Evolutionary conservation across 2,888 invertebrate genomes (phyloP).

Genomic region (Sussaba pulchella): DNA sequence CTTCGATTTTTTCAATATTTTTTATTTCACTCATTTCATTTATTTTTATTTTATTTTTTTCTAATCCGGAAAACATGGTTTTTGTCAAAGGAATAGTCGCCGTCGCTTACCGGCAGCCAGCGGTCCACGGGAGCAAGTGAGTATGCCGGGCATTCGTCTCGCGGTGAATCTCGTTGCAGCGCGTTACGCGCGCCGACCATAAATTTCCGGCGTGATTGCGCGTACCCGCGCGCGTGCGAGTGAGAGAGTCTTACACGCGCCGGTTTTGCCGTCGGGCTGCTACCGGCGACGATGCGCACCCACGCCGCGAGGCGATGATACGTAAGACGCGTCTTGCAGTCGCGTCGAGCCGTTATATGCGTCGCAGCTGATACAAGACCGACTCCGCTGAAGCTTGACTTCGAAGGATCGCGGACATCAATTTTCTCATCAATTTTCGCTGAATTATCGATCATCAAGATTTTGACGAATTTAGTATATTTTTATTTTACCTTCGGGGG

Average conservation of each 20-base stretch:
- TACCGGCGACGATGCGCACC: conserved; percentile 29
- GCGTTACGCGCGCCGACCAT: conserved; percentile 51
- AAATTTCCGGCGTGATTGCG: conserved; percentile 58
- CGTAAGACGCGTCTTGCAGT: conserved; percentile 1
- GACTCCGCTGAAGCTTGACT: background rate
- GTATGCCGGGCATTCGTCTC: conserved; percentile 54
- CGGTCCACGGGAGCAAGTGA: background rate
- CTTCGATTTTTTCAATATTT: conserved; percentile 15
- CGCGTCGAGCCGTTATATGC: conserved; percentile 49
- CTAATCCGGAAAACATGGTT: conserved; percentile 3
- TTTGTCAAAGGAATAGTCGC: conserved; percentile 49
- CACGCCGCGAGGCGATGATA: conserved; percentile 8
- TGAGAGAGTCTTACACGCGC: too few relatives aligned
- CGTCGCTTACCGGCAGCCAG: conserved; percentile 40
- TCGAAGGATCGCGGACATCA: background rate
- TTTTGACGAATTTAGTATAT: background rate
- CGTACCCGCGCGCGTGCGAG: conserved; percentile 12
- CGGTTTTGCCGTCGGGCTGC: background rate
- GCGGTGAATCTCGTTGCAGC: conserved; percentile 33
- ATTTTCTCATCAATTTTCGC: conserved; percentile 6
- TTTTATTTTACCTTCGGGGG: too few relatives aligned
- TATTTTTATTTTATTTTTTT: background rate
- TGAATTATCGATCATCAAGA: conserved; percentile 9
- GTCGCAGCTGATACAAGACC: conserved; percentile 7
- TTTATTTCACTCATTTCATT: background rate